A percentile compares a stretch with the other conserved stretches of the same genome.
Evolutionary conservation across 2,888 invertebrate species (phyloP).

Genomic region (Mimachlamys varia): DNA sequence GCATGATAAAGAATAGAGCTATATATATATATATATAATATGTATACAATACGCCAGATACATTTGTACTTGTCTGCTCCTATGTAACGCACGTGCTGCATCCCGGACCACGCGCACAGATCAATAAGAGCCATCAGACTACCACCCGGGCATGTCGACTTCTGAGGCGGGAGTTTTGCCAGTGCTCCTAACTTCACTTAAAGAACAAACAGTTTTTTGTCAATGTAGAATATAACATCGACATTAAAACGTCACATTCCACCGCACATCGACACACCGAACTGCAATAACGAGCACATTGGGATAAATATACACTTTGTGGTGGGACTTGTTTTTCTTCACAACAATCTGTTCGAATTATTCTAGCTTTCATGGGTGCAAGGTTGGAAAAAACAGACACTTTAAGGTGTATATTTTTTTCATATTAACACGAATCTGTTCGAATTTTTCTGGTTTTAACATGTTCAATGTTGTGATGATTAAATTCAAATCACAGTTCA

Average conservation of each 20-base stretch:
- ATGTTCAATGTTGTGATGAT: not conserved
- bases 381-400: not conserved
- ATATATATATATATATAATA: too few species aligned
- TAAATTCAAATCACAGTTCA: not conserved
- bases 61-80: too few species aligned
- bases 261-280: not conserved
- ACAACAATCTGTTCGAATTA: not conserved
- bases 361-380: too few species aligned
- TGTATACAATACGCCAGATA: too few species aligned
- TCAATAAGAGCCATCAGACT: not conserved
- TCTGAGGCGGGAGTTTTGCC: not conserved
- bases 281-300: not conserved
- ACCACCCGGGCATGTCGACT: not conserved
- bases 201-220: not conserved
- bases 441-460: not conserved
- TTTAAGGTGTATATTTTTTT: not conserved
- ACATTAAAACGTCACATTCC: not conserved
- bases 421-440: not conserved
- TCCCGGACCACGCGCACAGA: not conserved
- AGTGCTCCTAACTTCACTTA: not conserved
- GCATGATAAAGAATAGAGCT: too few species aligned
- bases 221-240: not conserved
- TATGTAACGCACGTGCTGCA: not conserved
- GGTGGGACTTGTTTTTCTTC: not conserved
- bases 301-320: not conserved